These are phyloP conservation scores for Sipha flava DNA, from an alignment of 1,140 invertebrate species.

Conservation along the genomic window DNA sequence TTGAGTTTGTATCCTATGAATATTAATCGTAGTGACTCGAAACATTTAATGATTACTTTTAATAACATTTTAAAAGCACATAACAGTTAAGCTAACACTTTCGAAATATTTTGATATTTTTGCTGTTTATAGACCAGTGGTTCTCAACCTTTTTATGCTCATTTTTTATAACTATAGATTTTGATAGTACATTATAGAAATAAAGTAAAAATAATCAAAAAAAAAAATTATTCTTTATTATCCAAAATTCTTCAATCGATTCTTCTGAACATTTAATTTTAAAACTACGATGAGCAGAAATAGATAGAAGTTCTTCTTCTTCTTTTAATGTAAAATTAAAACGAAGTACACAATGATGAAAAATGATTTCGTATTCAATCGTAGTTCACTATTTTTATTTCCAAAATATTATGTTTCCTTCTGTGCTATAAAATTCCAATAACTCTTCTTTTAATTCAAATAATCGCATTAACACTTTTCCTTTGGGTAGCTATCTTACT, in stretches of 20 bases:
- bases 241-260: not conserved
- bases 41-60: too few species aligned
- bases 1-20: too few species aligned
- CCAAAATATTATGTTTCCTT: not conserved
- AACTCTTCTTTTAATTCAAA: not conserved
- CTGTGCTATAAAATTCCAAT: not conserved
- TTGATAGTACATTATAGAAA: too few species aligned
- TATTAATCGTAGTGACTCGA: too few species aligned
- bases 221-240: not conserved
- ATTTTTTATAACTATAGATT: too few species aligned
- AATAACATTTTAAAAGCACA: too few species aligned
- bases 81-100: too few species aligned
- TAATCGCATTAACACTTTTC: slow-evolving; percentile 2
- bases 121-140: too few species aligned
- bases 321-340: not conserved
- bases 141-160: too few species aligned
- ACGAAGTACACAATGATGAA: not conserved
- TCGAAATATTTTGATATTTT: too few species aligned
- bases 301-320: not conserved
- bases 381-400: too few species aligned
- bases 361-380: not conserved
- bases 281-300: not conserved
- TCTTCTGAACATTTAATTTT: not conserved
- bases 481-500: not conserved
- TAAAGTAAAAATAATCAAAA: too few species aligned